These are phyloP conservation scores for Campoplex nolae DNA, from an alignment of 2,888 invertebrate genomes.

Conservation along the genomic window DNA sequence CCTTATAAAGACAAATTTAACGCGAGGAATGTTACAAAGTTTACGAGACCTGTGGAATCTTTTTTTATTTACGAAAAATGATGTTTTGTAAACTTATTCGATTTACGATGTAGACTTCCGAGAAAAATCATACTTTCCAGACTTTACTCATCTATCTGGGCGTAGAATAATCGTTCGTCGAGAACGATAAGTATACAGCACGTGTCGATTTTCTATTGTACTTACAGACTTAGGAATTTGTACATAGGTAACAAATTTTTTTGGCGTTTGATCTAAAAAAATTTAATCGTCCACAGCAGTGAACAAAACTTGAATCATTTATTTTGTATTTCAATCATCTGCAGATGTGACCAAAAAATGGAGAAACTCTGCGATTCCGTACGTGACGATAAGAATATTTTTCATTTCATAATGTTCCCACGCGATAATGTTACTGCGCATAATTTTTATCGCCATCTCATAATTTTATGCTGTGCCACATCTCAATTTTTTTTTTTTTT, in stretches of 20 bases:
- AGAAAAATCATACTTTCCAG: background rate
- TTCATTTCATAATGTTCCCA: background rate
- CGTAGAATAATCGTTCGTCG: background rate
- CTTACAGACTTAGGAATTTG: background rate
- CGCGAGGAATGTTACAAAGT: background rate
- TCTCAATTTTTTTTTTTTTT: background rate
- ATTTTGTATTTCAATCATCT: background rate
- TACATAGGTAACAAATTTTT: background rate
- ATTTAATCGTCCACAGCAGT: background rate
- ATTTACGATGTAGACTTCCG: background rate
- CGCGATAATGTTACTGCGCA: background rate
- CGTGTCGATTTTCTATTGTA: background rate
- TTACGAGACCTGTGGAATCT: background rate
- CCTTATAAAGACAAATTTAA: slow-evolving; percentile 7
- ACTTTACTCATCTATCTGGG: background rate
- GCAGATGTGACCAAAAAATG: background rate
- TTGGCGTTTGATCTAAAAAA: background rate
- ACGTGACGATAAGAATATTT: background rate
- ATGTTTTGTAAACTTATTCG: background rate
- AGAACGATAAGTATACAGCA: background rate
- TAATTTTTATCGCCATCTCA: background rate
- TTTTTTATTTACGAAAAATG: background rate
- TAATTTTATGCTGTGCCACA: background rate
- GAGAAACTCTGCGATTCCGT: background rate
- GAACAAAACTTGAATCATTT: slow-evolving; percentile 2